phyloP scores from a whole-genome alignment of 2,888 invertebrate genomes.

The Sesia bembeciformis region DNA sequence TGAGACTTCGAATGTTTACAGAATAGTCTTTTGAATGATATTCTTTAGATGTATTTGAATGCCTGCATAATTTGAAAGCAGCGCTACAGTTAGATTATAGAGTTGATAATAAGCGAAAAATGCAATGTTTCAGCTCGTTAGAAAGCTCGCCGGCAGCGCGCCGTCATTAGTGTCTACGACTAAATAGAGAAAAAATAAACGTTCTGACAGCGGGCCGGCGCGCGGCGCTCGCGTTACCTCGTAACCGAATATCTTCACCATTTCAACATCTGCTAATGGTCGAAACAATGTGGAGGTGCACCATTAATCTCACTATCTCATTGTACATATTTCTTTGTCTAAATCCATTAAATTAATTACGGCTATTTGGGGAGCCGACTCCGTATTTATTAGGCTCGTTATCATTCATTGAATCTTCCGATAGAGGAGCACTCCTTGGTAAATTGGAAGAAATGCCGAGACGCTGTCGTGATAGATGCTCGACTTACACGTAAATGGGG shows the following conservation, averaged over 20 bases:
- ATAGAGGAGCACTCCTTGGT: conserved; percentile 44
- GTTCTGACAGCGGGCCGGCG: conserved; percentile 16
- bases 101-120: conserved; percentile 48
- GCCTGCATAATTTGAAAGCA: neutral
- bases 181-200: conserved; percentile 43
- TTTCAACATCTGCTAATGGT: conserved; percentile 38
- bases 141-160: conserved; percentile 28
- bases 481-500: conserved; percentile 64
- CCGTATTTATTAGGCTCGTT: conserved; percentile 72
- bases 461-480: conserved; percentile 55
- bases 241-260: conserved; percentile 18
- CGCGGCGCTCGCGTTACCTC: conserved; percentile 5
- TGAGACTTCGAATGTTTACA: neutral
- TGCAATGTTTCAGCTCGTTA: conserved; percentile 55
- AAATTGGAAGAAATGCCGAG: conserved; percentile 56
- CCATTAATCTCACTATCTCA: conserved; percentile 69
- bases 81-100: conserved; percentile 33
- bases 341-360: conserved; percentile 74
- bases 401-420: conserved; percentile 72
- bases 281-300: conserved; percentile 46
- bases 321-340: conserved; percentile 72
- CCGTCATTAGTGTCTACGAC: conserved; percentile 58
- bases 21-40: neutral
- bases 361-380: conserved; percentile 64
- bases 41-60: neutral